A percentile compares a stretch with the other conserved stretches of the same genome.
These are phyloP conservation scores for Petrocephalus zakoni DNA, from an alignment of 2,113 vertebrate species.

Conservation along the genomic window DNA sequence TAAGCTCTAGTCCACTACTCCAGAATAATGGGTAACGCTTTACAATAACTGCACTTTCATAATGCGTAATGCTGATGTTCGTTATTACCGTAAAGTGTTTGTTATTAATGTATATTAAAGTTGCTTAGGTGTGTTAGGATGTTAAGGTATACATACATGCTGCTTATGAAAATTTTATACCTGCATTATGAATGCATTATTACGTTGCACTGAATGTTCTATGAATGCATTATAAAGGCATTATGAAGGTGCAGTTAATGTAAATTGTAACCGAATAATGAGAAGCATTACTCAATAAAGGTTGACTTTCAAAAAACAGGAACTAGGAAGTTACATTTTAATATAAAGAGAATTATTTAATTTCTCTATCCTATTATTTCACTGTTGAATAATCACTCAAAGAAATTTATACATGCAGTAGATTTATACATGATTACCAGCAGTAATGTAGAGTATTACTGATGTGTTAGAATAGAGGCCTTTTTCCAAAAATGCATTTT, in stretches of 20 bases:
- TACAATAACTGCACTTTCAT: neutral
- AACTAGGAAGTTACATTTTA: neutral
- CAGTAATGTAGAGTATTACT: neutral
- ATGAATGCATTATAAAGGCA: neutral
- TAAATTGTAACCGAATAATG: neutral
- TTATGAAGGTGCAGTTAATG: neutral
- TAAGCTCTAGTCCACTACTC: neutral
- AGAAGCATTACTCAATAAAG: neutral
- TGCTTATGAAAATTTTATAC: neutral
- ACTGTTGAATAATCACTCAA: neutral
- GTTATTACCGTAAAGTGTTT: neutral
- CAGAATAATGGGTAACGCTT: neutral
- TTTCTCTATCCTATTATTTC: neutral
- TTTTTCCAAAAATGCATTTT: neutral
- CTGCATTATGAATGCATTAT: too few relatives aligned
- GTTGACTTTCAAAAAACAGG: neutral
- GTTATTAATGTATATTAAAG: too few relatives aligned
- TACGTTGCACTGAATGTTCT: neutral
- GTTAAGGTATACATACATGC: neutral
- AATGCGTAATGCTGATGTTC: neutral
- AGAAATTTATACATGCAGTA: neutral
- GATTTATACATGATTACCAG: neutral
- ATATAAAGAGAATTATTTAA: neutral
- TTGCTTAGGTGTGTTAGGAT: too few relatives aligned
- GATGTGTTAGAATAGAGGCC: neutral